These are phyloP conservation scores for Oryctolagus cuniculus DNA, from an alignment of 2,113 vertebrate genomes.

Conservation along the genomic window mOryCun1.1 NC_091434.1:31077001-31077500, in stretches of 20 bases:
- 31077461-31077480: background rate
- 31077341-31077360: background rate
- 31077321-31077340: background rate
- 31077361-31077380: background rate
- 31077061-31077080: too few species aligned
- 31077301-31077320: background rate
- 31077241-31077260: background rate
- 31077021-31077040: too few species aligned
- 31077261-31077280: background rate
- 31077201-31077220: too few species aligned
- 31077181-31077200: too few species aligned
- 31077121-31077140: too few species aligned
- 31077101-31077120: too few species aligned
- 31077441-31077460: constrained; percentile 27
- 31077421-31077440: constrained; percentile 26
- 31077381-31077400: background rate
- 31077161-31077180: too few species aligned
- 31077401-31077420: background rate
- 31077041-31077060: too few species aligned
- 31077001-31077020: too few species aligned
- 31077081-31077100: too few species aligned
- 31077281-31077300: background rate
- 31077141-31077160: too few species aligned
- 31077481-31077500: background rate
- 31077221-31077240: background rate